phyloP scores from a whole-genome alignment of 2,797 vertebrate species.

The Peromyscus aztecus region DNA sequence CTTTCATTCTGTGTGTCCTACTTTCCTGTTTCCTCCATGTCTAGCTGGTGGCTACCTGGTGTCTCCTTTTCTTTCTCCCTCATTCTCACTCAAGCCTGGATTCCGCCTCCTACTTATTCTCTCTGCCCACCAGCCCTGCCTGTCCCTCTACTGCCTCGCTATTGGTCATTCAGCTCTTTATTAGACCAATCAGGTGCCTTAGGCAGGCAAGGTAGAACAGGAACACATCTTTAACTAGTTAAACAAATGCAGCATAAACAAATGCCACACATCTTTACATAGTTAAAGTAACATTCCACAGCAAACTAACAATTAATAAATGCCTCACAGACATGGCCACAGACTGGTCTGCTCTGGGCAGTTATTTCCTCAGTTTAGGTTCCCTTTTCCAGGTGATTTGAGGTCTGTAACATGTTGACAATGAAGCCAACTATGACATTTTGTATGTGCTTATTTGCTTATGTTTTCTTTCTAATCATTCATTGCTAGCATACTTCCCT shows the following conservation, averaged over 20 bases:
- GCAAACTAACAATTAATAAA: background rate
- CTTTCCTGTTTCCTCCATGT: background rate
- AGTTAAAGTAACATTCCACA: background rate
- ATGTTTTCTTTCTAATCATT: slow-evolving; percentile 10
- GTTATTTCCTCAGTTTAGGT: background rate
- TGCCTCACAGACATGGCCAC: background rate
- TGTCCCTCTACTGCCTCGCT: background rate
- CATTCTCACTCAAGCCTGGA: background rate
- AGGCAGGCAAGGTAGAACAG: background rate
- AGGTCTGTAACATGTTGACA: background rate
- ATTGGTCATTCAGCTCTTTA: background rate
- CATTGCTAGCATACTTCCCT: slow-evolving; percentile 6
- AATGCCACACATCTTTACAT: background rate
- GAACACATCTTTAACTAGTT: background rate
- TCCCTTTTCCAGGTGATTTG: background rate
- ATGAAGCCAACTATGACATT: background rate
- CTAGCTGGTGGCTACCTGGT: background rate
- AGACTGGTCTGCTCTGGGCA: background rate
- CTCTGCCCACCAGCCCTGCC: background rate
- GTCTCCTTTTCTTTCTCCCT: background rate
- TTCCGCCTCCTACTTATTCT: background rate
- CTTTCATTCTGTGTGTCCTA: background rate
- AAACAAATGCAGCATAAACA: background rate
- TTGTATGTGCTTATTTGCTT: background rate
- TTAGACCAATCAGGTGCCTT: background rate